Evolutionary conservation across 2,888 invertebrate species (phyloP).

Genomic region (Drepanosiphum platanoidis): DNA sequence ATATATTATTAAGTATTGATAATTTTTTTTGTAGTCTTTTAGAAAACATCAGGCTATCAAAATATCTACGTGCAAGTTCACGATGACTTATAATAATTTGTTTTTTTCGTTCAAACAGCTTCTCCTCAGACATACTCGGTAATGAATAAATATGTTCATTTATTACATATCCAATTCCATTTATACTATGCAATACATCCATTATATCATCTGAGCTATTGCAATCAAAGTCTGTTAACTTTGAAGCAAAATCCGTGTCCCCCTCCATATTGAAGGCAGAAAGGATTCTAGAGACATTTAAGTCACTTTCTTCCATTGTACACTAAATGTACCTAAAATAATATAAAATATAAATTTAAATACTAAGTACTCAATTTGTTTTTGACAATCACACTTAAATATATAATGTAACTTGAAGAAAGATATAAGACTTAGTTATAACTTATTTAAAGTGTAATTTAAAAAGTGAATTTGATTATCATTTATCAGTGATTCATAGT

Average conservation of each 20-base stretch:
- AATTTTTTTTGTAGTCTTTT: constrained; percentile 53
- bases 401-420: too few species aligned
- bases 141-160: constrained; percentile 54
- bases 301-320: constrained; percentile 38
- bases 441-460: too few species aligned
- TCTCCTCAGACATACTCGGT: constrained; percentile 55
- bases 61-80: constrained; percentile 50
- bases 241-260: constrained; percentile 44
- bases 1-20: constrained; percentile 30
- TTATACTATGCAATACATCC: constrained; percentile 46
- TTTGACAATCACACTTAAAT: too few species aligned
- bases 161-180: constrained; percentile 60
- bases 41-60: constrained; percentile 49
- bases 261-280: constrained; percentile 44
- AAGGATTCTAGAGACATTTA: constrained; percentile 34
- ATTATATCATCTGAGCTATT: constrained; percentile 45
- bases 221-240: constrained; percentile 11
- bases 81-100: constrained; percentile 53
- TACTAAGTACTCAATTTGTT: too few species aligned
- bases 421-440: too few species aligned
- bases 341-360: background rate
- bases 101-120: constrained; percentile 38
- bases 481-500: too few species aligned
- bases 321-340: constrained; percentile 3
- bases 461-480: too few species aligned